Percentiles rank a stretch among this genome's conserved stretches.
These are phyloP conservation scores for Crotophaga sulcirostris DNA, from an alignment of 2,113 vertebrate genomes.

Conservation along the genomic window DNA sequence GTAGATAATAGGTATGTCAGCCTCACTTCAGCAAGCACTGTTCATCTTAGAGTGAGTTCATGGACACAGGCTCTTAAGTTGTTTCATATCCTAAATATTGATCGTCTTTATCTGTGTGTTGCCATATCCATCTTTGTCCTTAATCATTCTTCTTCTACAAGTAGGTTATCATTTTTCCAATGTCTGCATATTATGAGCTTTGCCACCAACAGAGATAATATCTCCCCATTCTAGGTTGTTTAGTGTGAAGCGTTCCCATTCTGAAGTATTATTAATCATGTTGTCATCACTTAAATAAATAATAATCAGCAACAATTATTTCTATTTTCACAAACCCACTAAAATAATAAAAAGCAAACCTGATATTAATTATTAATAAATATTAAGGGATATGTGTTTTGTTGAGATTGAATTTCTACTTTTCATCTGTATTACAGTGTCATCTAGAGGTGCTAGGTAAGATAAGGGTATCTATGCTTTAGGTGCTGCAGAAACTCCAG, in stretches of 20 bases:
- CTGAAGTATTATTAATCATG: constrained; percentile 65
- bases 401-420: neutral
- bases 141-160: constrained; percentile 52
- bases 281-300: constrained; percentile 63
- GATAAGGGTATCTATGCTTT: neutral
- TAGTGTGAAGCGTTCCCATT: constrained; percentile 27
- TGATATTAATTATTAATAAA: constrained; percentile 56
- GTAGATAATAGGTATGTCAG: neutral
- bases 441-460: constrained; percentile 52
- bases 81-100: constrained; percentile 32
- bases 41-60: neutral
- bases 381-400: neutral
- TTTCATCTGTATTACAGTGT: constrained; percentile 57
- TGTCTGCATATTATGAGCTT: constrained; percentile 11
- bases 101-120: constrained; percentile 12
- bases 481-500: neutral
- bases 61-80: neutral
- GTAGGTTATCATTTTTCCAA: constrained; percentile 56
- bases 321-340: constrained; percentile 53
- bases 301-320: constrained; percentile 64
- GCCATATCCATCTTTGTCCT: constrained; percentile 6
- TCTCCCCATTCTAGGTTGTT: constrained; percentile 25
- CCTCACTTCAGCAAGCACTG: neutral
- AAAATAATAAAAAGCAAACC: constrained; percentile 59
- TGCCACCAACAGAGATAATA: constrained; percentile 63